Percentiles rank a stretch among this genome's conserved stretches.
These are phyloP conservation scores for Dendronephthya gigantea DNA, from an alignment of 64 coral and sea anemone species.

Conservation along the genomic window DNA sequence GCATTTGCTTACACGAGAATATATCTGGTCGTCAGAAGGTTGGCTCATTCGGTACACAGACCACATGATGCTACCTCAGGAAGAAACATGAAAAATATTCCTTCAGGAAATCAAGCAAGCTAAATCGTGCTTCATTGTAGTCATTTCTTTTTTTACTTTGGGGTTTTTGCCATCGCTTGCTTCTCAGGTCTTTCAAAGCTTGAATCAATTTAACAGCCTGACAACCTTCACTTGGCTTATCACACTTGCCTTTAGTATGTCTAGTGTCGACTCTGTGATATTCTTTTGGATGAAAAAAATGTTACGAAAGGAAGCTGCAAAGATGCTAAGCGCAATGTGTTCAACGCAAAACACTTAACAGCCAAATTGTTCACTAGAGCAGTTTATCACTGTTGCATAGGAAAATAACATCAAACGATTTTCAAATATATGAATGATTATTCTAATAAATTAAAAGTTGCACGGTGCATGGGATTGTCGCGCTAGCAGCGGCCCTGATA, in stretches of 20 bases:
- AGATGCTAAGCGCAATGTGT: background rate
- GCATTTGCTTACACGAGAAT: constrained; percentile 33
- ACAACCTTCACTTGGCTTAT: background rate
- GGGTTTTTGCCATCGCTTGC: too few species aligned
- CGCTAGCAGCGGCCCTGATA: too few species aligned
- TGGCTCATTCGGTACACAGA: background rate
- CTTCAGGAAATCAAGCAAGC: constrained; percentile 27
- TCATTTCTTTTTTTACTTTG: constrained; percentile 6
- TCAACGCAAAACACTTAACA: too few species aligned
- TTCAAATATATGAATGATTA: too few species aligned
- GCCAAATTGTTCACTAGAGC: too few species aligned
- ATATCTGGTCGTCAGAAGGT: constrained; percentile 5
- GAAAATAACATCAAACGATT: too few species aligned
- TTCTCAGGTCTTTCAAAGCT: background rate
- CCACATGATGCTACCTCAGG: background rate
- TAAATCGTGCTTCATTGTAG: constrained; percentile 18
- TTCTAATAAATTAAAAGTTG: too few species aligned
- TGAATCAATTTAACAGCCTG: background rate
- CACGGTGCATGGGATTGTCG: too few species aligned
- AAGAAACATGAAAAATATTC: background rate
- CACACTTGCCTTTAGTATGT: background rate
- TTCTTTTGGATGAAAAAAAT: background rate
- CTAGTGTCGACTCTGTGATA: background rate
- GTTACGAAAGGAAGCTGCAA: background rate
- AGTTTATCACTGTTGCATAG: too few species aligned